phyloP scores from a whole-genome alignment of 2,113 vertebrate species.

The Heptranchias perlo region DNA sequence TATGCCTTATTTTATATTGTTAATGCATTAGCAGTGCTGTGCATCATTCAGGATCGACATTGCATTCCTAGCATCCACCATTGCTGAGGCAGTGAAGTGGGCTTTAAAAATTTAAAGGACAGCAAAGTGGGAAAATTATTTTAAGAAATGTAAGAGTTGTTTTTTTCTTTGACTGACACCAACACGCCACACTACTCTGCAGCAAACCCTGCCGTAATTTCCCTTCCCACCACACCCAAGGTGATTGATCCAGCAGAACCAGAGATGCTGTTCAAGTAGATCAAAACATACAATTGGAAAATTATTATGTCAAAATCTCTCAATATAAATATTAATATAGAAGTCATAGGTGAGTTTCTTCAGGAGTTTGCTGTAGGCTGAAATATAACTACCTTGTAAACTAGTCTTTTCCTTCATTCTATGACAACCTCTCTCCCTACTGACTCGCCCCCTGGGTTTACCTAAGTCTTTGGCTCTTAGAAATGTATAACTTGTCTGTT shows the following conservation, averaged over 20 bases:
- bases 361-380: not conserved
- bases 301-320: not conserved
- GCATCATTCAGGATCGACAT: not conserved
- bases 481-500: conserved; percentile 6
- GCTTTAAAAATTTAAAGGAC: not conserved
- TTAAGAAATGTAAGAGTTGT: not conserved
- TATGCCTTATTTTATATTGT: not conserved
- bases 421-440: not conserved
- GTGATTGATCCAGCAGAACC: too few species aligned
- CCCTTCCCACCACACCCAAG: not conserved
- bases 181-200: not conserved
- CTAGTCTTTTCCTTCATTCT: not conserved
- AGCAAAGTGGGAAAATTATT: not conserved
- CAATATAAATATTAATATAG: not conserved
- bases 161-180: not conserved
- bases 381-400: not conserved
- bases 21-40: not conserved
- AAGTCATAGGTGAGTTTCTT: not conserved
- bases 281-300: not conserved
- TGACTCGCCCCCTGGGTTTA: not conserved
- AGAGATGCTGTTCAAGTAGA: not conserved
- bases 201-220: not conserved
- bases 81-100: not conserved
- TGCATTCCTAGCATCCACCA: not conserved
- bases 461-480: not conserved